Base-by-base conservation (phyloP, 2,888 invertebrate genomes). In the Drosophila prolongata region DNA sequence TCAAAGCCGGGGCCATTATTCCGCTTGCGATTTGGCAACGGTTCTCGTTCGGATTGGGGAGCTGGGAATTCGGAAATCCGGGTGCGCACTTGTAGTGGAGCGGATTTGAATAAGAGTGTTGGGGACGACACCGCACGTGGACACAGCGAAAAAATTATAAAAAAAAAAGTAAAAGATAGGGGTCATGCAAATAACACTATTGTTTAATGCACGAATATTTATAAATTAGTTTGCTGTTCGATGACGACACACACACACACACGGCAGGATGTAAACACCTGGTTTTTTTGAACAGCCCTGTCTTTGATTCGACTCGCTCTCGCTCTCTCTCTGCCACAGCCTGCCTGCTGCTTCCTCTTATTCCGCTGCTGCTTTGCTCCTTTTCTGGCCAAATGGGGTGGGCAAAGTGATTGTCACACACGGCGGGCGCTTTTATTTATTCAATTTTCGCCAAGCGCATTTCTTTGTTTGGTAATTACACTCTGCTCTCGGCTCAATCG, bases 1-100 rank as follows among this genome's bases (percentile, higher is more conserved):
- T 96, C 77, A 96, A 93, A 91, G 94, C 94, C 80, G 96, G 96
- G 82, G 96, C 96, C 96, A 96, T 89, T 75, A 96, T 89, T 75
- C 16, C 38, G 61, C 16, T 37, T 61, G 56, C 16, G 16, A 42
- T 42, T 40, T 52, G 53, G 16, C 11, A 19, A 40, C 27, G 38
- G 16, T 34, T 1, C 10, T 49, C 46, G 34, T 30, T 30, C 24
- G 14, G 30, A 30, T 30, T 30, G 9, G 30, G 46, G 14, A 47
- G 10, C 52, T 65, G 30, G 52, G 66, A 65, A 65, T 65, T 65
- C 52, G 61, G 37, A 34, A 24, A 38, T 65, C 44, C 66, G 66
- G 46, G 66, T 66, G 27, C 46, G 59, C 44, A 61, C 47, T 47
- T 34, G 30, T n/a, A 1, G 24, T n/a, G 13, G 44, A 27, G 24